These are phyloP conservation scores for Poecilia gillii DNA, from an alignment of 2,797 vertebrate genomes.

Conservation along the genomic window DNA sequence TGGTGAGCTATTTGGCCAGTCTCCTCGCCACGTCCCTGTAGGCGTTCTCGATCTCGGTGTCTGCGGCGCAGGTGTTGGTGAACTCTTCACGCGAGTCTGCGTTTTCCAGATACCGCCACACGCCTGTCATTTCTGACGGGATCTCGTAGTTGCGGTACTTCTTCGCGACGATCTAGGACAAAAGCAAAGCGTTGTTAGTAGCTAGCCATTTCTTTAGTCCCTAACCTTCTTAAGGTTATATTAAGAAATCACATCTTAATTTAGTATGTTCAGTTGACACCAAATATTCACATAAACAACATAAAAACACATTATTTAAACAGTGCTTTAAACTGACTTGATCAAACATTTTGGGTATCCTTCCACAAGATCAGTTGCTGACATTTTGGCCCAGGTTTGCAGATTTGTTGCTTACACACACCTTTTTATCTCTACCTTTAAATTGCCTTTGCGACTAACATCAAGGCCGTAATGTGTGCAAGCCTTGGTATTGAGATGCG, in stretches of 20 bases:
- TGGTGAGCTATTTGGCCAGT: slow-evolving; percentile 83
- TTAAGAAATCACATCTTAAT: too few species aligned
- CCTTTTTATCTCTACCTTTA: neutral
- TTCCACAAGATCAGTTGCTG: neutral
- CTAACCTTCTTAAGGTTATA: neutral
- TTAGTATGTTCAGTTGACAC: neutral
- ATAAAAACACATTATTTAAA: neutral
- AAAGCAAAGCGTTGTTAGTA: neutral
- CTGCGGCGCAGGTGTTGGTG: slow-evolving; percentile 94
- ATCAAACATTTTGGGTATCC: neutral
- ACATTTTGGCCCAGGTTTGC: neutral
- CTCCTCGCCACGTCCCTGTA: slow-evolving; percentile 93
- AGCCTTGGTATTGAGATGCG: neutral
- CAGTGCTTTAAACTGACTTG: neutral
- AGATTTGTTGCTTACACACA: neutral
- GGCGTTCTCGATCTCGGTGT: slow-evolving; percentile 92
- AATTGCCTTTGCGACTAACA: neutral
- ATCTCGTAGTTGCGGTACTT: slow-evolving; percentile 96
- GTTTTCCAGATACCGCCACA: slow-evolving; percentile 93
- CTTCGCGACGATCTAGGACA: slow-evolving; percentile 90
- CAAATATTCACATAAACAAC: neutral
- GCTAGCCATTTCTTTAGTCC: neutral
- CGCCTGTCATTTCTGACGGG: slow-evolving; percentile 87
- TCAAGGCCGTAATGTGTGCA: neutral
- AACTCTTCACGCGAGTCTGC: slow-evolving; percentile 91